Conservation (phyloP, 2,797 vertebrate species). For the Setipinna tenuifilis region DNA sequence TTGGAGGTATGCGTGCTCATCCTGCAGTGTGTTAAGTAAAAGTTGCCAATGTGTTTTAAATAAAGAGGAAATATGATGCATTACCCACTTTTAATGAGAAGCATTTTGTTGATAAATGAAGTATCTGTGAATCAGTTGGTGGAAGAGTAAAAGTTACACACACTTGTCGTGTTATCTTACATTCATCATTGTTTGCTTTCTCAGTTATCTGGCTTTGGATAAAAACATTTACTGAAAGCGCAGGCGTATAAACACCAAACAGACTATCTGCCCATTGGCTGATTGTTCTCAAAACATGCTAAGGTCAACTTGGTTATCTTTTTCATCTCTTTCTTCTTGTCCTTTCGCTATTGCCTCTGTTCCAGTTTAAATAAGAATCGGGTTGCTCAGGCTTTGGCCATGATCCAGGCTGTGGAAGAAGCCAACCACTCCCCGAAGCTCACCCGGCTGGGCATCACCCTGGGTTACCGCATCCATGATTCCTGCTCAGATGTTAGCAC, state of each 20-base stretch:
- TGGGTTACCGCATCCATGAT: conserved; percentile 86
- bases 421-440: conserved; percentile 81
- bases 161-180: too few relatives aligned
- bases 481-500: conserved; percentile 83
- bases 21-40: background rate
- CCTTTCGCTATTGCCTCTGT: background rate
- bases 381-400: conserved; percentile 77
- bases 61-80: background rate
- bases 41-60: background rate
- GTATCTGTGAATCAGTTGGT: background rate
- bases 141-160: too few relatives aligned
- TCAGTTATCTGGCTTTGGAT: background rate
- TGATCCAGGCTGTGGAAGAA: conserved; percentile 83
- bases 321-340: background rate
- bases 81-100: background rate
- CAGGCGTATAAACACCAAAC: background rate
- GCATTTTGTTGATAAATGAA: background rate
- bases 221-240: background rate
- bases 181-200: background rate
- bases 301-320: background rate
- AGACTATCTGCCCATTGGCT: background rate
- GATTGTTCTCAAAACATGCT: background rate
- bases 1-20: too few relatives aligned
- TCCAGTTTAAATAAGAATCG: conserved; percentile 74
- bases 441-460: conserved; percentile 67